Conservation (phyloP, 2,797 vertebrate species). For the Arnoldichthys spilopterus region DNA sequence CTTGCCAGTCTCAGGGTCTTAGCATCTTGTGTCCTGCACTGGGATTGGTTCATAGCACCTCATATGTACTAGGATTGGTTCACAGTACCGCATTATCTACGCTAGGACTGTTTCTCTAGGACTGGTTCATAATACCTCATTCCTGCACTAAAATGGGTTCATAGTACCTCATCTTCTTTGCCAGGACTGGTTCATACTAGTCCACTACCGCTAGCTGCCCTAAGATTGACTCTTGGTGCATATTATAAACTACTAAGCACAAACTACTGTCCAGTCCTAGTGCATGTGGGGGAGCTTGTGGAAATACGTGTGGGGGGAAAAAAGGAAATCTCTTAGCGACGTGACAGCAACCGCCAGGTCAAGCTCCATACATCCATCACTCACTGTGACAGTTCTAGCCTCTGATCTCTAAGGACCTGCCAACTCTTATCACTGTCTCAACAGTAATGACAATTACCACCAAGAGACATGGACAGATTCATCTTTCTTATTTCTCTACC, state of each 20-base stretch:
- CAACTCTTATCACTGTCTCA: background rate
- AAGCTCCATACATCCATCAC: slow-evolving; percentile 49
- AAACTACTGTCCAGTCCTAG: background rate
- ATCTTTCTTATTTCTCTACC: background rate
- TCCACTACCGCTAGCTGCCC: no score
- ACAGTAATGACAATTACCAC: slow-evolving; percentile 19
- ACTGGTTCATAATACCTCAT: background rate
- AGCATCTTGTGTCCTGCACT: background rate
- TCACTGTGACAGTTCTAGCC: slow-evolving; percentile 31
- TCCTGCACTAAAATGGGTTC: background rate
- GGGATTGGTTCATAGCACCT: background rate
- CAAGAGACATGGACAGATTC: background rate
- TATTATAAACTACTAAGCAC: background rate
- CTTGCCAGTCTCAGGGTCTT: no score
- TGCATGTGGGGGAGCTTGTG: background rate
- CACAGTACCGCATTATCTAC: background rate
- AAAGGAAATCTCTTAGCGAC: background rate
- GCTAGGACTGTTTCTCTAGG: background rate
- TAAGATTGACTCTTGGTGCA: background rate
- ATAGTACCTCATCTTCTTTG: background rate
- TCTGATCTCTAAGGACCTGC: slow-evolving; percentile 34
- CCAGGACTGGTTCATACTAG: background rate
- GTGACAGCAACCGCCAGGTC: slow-evolving; percentile 31
- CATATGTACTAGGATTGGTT: background rate
- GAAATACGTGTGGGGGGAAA: background rate